Evolutionary conservation across 2,888 invertebrate genomes (phyloP).

Genomic region (Synanthedon formicaeformis): DNA sequence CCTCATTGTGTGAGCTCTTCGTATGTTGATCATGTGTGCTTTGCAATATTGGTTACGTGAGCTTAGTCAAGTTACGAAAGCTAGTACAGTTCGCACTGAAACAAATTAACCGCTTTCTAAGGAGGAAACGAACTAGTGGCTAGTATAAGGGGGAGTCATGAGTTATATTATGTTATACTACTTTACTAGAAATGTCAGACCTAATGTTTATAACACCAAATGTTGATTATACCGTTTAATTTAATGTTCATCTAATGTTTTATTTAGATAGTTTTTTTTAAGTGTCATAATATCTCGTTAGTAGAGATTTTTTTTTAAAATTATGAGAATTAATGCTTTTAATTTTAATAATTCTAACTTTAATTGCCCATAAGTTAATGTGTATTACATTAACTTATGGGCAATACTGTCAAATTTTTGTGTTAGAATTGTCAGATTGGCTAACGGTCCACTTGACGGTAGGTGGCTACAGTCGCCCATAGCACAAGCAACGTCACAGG

Average conservation of each 20-base stretch:
- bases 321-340: no score
- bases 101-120: slow-evolving; percentile 47
- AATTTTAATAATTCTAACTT: no score
- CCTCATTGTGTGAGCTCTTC: slow-evolving; percentile 10
- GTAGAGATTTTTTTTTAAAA: no score
- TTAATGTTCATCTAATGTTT: not conserved
- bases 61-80: slow-evolving; percentile 53
- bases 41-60: slow-evolving; percentile 52
- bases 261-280: no score
- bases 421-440: no score
- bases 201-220: not conserved
- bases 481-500: no score
- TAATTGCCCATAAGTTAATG: no score
- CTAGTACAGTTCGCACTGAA: slow-evolving; percentile 33
- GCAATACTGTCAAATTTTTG: no score
- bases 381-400: no score
- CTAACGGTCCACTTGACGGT: no score
- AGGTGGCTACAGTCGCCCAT: no score
- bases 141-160: not conserved
- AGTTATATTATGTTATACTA: not conserved
- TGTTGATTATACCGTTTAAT: not conserved
- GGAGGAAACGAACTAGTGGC: slow-evolving; percentile 31
- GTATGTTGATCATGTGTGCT: slow-evolving; percentile 21
- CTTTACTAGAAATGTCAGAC: not conserved
- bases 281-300: no score